Evolutionary conservation across 2,113 vertebrate species (phyloP).

Genomic region (Mirza zaza): DNA sequence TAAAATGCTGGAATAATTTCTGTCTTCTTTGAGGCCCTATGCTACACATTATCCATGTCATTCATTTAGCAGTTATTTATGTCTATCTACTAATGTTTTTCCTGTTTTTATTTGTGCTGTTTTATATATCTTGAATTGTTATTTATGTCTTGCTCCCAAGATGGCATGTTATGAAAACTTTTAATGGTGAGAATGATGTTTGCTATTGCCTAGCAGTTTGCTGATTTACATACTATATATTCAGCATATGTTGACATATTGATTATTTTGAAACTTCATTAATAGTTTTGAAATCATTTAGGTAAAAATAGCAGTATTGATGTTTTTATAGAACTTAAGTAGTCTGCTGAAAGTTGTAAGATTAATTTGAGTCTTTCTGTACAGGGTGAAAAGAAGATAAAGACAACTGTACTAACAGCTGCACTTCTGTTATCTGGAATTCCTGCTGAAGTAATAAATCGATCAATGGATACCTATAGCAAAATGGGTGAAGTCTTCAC

Average conservation of each 20-base stretch:
- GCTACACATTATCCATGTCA: not conserved
- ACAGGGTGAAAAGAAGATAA: slow-evolving; percentile 94
- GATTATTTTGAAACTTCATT: slow-evolving; percentile 3
- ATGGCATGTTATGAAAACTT: not conserved
- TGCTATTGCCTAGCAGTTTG: not conserved
- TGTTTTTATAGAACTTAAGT: not conserved
- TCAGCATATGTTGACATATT: not conserved
- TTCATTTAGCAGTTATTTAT: not conserved
- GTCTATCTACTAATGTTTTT: not conserved
- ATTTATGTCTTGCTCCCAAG: slow-evolving; percentile 13
- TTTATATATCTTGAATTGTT: not conserved
- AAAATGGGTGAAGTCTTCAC: slow-evolving; percentile 99
- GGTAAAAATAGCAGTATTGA: not conserved
- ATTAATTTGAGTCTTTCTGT: not conserved
- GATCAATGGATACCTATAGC: slow-evolving; percentile 98
- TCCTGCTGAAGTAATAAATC: slow-evolving; percentile 96
- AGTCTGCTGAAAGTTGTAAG: not conserved
- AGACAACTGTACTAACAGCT: slow-evolving; percentile 94
- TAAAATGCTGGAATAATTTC: not conserved
- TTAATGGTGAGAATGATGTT: not conserved
- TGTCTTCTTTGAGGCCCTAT: not conserved
- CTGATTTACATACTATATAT: not conserved
- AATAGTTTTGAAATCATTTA: slow-evolving; percentile 15
- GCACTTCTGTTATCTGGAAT: slow-evolving; percentile 96
- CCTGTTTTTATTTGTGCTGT: not conserved